Conservation (phyloP, 2,113 vertebrate species). For the Myodes glareolus region DNA sequence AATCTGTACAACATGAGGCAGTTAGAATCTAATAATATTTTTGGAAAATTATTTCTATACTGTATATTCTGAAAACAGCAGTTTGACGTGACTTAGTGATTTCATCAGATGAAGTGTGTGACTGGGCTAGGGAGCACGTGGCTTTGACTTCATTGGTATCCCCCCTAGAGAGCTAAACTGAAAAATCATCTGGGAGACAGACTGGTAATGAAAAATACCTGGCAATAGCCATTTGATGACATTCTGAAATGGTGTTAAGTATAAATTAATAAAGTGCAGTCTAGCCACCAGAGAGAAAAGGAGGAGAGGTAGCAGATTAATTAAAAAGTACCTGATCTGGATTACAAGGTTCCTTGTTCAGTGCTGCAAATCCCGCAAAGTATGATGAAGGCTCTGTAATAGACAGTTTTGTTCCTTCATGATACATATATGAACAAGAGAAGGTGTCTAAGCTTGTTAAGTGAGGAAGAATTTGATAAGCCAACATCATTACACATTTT, state of each 20-base stretch:
- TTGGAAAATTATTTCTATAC: neutral
- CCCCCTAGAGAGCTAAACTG: neutral
- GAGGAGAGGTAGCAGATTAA: neutral
- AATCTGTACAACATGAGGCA: neutral
- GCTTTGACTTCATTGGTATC: neutral
- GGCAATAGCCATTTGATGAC: neutral
- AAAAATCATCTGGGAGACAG: neutral
- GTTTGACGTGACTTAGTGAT: neutral
- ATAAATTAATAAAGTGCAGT: neutral
- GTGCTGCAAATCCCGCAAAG: too few relatives aligned
- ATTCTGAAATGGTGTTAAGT: neutral
- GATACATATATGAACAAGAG: neutral
- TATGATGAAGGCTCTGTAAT: too few relatives aligned
- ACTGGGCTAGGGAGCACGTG: fast-evolving
- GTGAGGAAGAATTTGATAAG: neutral
- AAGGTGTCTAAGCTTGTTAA: neutral
- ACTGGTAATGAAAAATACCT: neutral
- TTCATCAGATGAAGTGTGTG: neutral
- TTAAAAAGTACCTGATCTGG: neutral
- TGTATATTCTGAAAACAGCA: neutral
- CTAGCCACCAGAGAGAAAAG: neutral
- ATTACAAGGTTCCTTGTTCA: neutral
- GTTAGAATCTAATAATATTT: neutral
- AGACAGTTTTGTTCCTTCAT: neutral
- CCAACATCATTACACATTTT: neutral